These are phyloP conservation scores for Prosapia bicincta DNA, from an alignment of 2,888 invertebrate species.

Conservation along the genomic window DNA sequence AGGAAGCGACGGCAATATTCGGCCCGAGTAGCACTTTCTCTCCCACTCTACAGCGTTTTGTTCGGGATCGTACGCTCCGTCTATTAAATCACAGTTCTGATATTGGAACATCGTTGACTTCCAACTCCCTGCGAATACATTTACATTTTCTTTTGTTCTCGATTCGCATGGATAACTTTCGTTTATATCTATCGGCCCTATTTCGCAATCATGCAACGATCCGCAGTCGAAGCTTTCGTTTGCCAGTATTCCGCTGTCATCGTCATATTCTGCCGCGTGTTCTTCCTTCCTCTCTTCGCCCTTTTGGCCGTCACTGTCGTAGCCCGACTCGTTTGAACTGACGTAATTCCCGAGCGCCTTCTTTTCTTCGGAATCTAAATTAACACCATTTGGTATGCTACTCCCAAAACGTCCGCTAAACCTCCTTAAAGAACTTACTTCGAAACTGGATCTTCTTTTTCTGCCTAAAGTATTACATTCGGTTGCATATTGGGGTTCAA, in stretches of 20 bases:
- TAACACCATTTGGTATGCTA: constrained; percentile 37
- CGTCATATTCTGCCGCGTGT: constrained; percentile 49
- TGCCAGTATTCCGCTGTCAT: constrained; percentile 41
- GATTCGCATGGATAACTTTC: not conserved
- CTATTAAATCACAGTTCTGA: not conserved
- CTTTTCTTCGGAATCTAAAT: constrained; percentile 41
- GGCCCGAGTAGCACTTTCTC: constrained; percentile 29
- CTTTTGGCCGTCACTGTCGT: constrained; percentile 71
- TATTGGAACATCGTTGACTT: constrained; percentile 10
- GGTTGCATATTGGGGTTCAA: constrained; percentile 39
- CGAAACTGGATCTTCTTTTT: constrained; percentile 36
- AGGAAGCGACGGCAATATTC: constrained; percentile 29
- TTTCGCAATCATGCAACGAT: constrained; percentile 14
- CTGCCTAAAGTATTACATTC: constrained; percentile 37
- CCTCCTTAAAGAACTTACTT: constrained; percentile 31
- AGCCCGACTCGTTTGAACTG: constrained; percentile 79
- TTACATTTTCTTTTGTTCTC: not conserved
- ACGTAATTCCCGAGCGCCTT: constrained; percentile 58
- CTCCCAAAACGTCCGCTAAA: constrained; percentile 36
- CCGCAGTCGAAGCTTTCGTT: constrained; percentile 40
- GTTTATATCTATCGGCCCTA: not conserved
- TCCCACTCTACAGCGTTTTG: constrained; percentile 27
- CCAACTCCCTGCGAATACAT: constrained; percentile 3
- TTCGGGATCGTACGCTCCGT: not conserved
- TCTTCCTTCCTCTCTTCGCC: constrained; percentile 56